These are phyloP conservation scores for Cephus spinipes DNA, from an alignment of 2,888 invertebrate genomes.

Conservation along the genomic window DNA sequence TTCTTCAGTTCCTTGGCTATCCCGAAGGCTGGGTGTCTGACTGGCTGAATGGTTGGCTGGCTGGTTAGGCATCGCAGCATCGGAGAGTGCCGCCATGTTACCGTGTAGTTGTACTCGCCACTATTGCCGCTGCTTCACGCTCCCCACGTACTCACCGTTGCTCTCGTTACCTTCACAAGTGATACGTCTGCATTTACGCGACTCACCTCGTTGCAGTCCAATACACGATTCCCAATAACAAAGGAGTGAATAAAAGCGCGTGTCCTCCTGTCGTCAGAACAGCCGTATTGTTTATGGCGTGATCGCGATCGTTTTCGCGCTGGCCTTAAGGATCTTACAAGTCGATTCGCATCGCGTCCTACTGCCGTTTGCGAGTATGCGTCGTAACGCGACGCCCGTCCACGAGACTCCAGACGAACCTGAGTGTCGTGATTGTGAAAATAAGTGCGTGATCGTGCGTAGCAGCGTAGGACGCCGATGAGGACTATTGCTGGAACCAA, in stretches of 20 bases:
- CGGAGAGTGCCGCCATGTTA: background rate
- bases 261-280: background rate
- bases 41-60: background rate
- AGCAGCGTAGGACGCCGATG: background rate
- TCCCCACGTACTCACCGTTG: background rate
- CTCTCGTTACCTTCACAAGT: background rate
- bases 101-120: background rate
- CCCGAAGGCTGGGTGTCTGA: background rate
- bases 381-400: background rate
- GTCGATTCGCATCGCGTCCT: constrained; percentile 5
- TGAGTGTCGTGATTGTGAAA: background rate
- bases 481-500: background rate
- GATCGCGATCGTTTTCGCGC: background rate
- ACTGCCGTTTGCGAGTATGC: background rate
- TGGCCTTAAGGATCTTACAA: background rate
- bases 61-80: background rate
- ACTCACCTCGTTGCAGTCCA: background rate
- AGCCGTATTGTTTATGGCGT: background rate
- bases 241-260: background rate
- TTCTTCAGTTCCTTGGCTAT: background rate
- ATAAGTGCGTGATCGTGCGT: background rate
- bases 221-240: background rate
- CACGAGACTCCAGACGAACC: background rate
- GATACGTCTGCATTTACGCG: background rate
- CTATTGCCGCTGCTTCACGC: background rate